These are phyloP conservation scores for Neolamprologus hecqui DNA, from an alignment of 2,113 vertebrate genomes.

Conservation along the genomic window DNA sequence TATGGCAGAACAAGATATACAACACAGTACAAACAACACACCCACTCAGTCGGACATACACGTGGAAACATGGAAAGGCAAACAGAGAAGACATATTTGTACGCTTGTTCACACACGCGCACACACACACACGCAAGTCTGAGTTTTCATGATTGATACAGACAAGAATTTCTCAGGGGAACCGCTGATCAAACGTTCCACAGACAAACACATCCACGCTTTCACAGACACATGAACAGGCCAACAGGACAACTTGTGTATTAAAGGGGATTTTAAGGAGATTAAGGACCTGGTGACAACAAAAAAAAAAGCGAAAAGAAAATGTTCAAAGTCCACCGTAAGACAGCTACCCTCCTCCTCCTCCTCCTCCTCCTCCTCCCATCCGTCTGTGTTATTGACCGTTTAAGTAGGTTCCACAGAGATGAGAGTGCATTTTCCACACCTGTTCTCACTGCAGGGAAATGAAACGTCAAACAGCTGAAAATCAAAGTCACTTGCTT, in stretches of 20 bases:
- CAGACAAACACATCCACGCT: neutral
- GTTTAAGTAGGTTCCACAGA: neutral
- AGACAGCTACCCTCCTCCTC: neutral
- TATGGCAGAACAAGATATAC: constrained; percentile 47
- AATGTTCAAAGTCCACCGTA: constrained; percentile 30
- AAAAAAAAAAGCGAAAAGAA: constrained; percentile 21
- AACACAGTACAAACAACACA: constrained; percentile 39
- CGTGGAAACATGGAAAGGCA: constrained; percentile 12
- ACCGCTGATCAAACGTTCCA: constrained; percentile 20
- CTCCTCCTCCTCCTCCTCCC: neutral
- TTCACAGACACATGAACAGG: neutral
- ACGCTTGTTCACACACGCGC: neutral
- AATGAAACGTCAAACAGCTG: neutral
- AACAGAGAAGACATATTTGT: constrained; percentile 4
- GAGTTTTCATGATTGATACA: neutral
- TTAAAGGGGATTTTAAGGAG: constrained; percentile 63
- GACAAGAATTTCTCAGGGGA: constrained; percentile 23
- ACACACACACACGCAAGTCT: neutral
- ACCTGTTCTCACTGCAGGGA: neutral
- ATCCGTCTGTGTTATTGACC: neutral
- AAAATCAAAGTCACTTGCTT: neutral
- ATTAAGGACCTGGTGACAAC: constrained; percentile 64
- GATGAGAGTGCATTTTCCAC: neutral
- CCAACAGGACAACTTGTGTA: constrained; percentile 29
- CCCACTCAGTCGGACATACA: constrained; percentile 6